Evolutionary conservation across 2,113 vertebrate species (phyloP).

Genomic region (Clarias magur): DNA sequence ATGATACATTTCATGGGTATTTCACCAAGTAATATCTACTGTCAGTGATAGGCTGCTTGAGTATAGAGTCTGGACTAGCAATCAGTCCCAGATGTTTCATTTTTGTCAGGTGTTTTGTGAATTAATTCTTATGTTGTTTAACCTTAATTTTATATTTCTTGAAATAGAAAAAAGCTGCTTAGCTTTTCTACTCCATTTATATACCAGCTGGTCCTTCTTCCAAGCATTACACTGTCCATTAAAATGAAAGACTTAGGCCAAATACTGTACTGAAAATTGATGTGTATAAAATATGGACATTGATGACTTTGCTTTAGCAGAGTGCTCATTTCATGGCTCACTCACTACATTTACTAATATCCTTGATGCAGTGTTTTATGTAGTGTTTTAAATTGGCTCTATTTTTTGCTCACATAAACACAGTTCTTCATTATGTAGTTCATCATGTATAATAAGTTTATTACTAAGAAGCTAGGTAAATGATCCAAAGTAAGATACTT

Average conservation of each 20-base stretch:
- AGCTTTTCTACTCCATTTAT: background rate
- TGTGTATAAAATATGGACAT: slow-evolving; percentile 11
- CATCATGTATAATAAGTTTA: slow-evolving; percentile 8
- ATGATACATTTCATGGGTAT: background rate
- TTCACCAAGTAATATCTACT: background rate
- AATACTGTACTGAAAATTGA: slow-evolving; percentile 24
- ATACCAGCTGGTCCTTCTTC: background rate
- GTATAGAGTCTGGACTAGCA: background rate
- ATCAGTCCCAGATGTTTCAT: background rate
- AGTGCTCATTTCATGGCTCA: slow-evolving; percentile 35
- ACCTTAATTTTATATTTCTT: background rate
- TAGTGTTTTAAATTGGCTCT: slow-evolving; percentile 1
- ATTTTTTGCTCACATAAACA: slow-evolving; percentile 26
- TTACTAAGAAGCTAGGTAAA: slow-evolving; percentile 18
- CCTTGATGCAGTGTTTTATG: slow-evolving; percentile 13
- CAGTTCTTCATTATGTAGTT: slow-evolving; percentile 8
- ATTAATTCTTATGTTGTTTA: background rate
- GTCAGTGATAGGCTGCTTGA: background rate
- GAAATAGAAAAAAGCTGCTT: background rate
- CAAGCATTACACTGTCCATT: background rate
- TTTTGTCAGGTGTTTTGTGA: background rate
- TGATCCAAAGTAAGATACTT: slow-evolving; percentile 1
- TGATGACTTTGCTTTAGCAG: slow-evolving; percentile 30
- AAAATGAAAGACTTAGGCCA: background rate
- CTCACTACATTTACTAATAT: slow-evolving; percentile 20